A percentile compares a stretch with the other conserved stretches of the same genome.
Conservation (phyloP, 2,797 vertebrate species). For the Eulemur albifrons region DNA sequence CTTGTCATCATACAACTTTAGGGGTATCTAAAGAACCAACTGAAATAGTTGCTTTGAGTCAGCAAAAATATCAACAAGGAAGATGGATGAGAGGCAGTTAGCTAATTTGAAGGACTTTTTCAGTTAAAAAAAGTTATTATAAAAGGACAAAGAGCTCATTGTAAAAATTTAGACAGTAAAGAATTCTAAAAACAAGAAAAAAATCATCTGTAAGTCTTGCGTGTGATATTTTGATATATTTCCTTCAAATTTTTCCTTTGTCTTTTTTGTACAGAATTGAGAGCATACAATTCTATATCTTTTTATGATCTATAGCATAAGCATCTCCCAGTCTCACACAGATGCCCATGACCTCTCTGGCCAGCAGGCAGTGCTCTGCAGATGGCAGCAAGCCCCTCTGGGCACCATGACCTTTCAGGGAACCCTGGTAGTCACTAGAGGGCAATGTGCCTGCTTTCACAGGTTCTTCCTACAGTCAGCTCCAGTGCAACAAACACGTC, state of each 20-base stretch:
- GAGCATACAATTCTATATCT: background rate
- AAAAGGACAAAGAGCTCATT: background rate
- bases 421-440: background rate
- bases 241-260: conserved; percentile 22
- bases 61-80: conserved; percentile 20
- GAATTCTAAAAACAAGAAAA: conserved; percentile 15
- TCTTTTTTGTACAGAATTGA: background rate
- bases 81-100: background rate
- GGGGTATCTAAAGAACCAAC: background rate
- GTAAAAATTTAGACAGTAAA: conserved; percentile 17
- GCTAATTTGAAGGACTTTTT: conserved; percentile 10
- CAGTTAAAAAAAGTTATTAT: background rate
- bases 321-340: background rate
- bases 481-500: background rate
- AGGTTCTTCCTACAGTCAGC: background rate
- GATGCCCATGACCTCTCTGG: background rate
- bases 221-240: background rate
- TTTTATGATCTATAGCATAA: background rate
- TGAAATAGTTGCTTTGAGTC: conserved; percentile 26
- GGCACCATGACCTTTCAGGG: background rate
- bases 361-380: background rate
- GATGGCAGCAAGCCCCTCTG: background rate
- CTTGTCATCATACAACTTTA: background rate
- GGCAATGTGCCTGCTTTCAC: background rate
- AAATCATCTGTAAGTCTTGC: background rate